A percentile compares a stretch with the other conserved stretches of the same genome.
Evolutionary conservation across 37 sponge, comb jelly and placozoan genomes (phyloP).

Genomic region (Haliclona indistincta): DNA sequence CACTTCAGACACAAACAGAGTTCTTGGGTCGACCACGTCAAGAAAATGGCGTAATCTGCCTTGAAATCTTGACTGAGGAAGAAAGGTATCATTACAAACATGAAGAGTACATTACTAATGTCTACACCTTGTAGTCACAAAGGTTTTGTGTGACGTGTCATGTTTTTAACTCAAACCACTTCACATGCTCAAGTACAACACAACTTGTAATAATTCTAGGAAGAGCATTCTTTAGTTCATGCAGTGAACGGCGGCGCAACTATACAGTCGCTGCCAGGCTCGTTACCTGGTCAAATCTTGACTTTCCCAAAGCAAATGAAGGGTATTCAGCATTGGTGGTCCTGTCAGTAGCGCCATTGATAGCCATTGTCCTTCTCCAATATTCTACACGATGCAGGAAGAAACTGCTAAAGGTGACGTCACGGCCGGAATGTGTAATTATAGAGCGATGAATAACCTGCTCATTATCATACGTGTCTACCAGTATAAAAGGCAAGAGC

Average conservation of each 20-base stretch:
- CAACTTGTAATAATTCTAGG: no score
- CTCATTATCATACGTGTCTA: no score
- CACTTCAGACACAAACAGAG: slow-evolving; percentile 78
- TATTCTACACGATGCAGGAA: not conserved
- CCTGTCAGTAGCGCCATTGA: not conserved
- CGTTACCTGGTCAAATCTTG: slow-evolving; percentile 85
- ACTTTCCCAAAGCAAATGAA: slow-evolving; percentile 63
- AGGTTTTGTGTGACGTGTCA: not conserved
- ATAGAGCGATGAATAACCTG: not conserved
- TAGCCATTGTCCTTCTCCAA: not conserved
- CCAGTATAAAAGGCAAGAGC: no score
- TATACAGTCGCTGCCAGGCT: no score
- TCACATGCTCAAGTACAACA: no score
- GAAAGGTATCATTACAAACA: no score
- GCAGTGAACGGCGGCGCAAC: no score
- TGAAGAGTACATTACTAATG: no score
- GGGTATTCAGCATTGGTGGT: slow-evolving; percentile 47
- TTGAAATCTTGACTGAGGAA: slow-evolving; percentile 52
- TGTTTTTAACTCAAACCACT: no score
- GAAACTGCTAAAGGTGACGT: not conserved
- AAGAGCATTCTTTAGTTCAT: no score
- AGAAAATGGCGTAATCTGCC: slow-evolving; percentile 84
- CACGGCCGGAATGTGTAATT: not conserved
- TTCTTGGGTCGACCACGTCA: slow-evolving; percentile 82
- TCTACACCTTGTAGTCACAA: no score